A percentile compares a stretch with the other conserved stretches of the same genome.
phyloP scores from a whole-genome alignment of 2,113 vertebrate genomes.

The Nymphicus hollandicus region DNA sequence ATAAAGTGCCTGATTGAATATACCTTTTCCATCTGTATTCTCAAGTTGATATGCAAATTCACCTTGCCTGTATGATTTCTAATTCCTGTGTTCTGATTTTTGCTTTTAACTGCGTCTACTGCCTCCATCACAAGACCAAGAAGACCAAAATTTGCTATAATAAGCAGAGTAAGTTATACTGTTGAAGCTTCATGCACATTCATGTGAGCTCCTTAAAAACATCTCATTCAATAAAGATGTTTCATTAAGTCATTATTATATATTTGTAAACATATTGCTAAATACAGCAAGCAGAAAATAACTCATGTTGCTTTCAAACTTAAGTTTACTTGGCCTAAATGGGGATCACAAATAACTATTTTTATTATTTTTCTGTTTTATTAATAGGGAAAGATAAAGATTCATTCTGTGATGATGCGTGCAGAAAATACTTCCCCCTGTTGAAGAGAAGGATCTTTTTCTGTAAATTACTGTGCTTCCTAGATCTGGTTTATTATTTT shows the following conservation, averaged over 20 bases:
- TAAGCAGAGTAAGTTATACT: neutral
- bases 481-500: neutral
- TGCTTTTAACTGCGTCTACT: neutral
- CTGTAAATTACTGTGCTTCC: neutral
- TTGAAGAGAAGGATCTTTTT: neutral
- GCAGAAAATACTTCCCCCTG: neutral
- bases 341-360: neutral
- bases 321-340: neutral
- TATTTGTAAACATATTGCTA: neutral
- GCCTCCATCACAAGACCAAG: neutral
- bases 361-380: neutral
- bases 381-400: neutral
- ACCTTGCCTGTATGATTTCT: neutral
- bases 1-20: constrained; percentile 61
- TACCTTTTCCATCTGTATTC: constrained; percentile 38
- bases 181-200: neutral
- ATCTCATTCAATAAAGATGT: neutral
- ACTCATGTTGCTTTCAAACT: neutral
- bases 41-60: constrained; percentile 55
- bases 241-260: neutral
- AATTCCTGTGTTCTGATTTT: neutral
- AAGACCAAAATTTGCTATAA: neutral
- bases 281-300: neutral
- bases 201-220: neutral
- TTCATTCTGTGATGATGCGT: neutral